A percentile compares a stretch with the other conserved stretches of the same genome.
phyloP scores from a whole-genome alignment of 2,113 vertebrate species.

The Clupea harengus region DNA sequence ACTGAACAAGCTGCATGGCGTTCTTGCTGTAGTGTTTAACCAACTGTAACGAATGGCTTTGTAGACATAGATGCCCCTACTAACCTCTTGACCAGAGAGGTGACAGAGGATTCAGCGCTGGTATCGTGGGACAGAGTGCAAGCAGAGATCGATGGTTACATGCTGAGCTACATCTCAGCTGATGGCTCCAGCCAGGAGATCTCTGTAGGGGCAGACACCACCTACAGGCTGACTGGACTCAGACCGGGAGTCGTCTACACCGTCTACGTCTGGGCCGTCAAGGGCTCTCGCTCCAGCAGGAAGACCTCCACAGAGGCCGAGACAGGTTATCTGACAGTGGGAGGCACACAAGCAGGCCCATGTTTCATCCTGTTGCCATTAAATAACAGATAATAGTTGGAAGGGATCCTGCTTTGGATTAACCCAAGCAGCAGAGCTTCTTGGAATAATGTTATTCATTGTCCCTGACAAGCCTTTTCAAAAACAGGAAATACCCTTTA shows the following conservation, averaged over 20 bases:
- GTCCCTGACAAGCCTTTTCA: not conserved
- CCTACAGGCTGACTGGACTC: conserved; percentile 63
- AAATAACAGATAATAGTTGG: not conserved
- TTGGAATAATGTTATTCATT: not conserved
- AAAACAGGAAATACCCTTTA: not conserved
- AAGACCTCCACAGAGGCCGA: conserved; percentile 62
- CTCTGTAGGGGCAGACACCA: conserved; percentile 62
- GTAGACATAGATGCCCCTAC: conserved; percentile 54
- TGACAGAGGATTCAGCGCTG: conserved; percentile 61
- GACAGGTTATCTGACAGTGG: conserved; percentile 64
- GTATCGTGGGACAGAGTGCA: conserved; percentile 63
- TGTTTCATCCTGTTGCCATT: not conserved
- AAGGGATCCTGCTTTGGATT: not conserved
- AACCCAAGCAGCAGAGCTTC: not conserved
- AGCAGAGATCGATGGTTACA: conserved; percentile 64
- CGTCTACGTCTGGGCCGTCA: conserved; percentile 73
- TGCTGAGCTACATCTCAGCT: conserved; percentile 61
- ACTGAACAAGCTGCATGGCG: not conserved
- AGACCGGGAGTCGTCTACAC: conserved; percentile 72
- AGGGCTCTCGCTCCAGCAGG: conserved; percentile 66
- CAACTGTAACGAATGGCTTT: conserved; percentile 34
- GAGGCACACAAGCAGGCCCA: not conserved
- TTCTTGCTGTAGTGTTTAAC: conserved; percentile 10
- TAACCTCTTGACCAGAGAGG: conserved; percentile 53
- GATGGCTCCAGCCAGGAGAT: conserved; percentile 63